Base-by-base conservation (phyloP, 2,888 invertebrate species). In the Eustalomyia histrio region DNA sequence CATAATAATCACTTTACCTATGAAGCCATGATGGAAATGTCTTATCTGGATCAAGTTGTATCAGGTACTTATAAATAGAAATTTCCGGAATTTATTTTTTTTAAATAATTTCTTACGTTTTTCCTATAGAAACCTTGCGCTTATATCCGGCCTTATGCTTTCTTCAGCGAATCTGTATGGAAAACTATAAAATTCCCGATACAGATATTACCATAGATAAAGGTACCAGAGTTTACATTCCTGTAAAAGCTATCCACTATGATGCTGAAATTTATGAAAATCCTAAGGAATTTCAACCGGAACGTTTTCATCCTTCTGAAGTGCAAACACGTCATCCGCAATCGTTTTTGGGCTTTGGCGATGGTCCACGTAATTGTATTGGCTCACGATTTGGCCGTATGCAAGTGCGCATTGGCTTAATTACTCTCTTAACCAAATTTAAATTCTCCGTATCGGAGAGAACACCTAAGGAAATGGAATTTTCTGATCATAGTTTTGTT, bases 1-100 rank as follows among this genome's bases (percentile, higher is more conserved):
- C 85, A 91, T 63, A 86, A 90, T 4, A 90, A 90, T 2, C 83
- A 90, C 76, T 83, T 92, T 8, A 91, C 89, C 7, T 92, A 92
- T 83, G 92, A 92, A 9, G 88, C 91, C 1, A 83, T 92, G 69
- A 86, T 86, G 80, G 91, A 92, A 35, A 90, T 93, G 90, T 86
- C 87, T 0, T 92, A 92, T 84, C 83, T 92, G 74, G 91, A 91
- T 64, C 90, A 90, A 84, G 91, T 92, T 8, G 85, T 92, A 1
- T 86, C 86, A 60, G 92, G 92, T 92, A 84, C 82, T 83, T 18
- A 21, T 53, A 29, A 29, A 29, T 6, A 29, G 6, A 21, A 21
- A 53, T 87, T 83, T 68, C 68, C 86, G 47, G 0, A 14, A 35
- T 8, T 14, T 14, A 43, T 39, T 65, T 43, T 43, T 57, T 55